Evolutionary conservation across 2,888 invertebrate genomes (phyloP), one percentile per base, ranked within the genome.

Genomic region (Lasioglossum morio): DNA sequence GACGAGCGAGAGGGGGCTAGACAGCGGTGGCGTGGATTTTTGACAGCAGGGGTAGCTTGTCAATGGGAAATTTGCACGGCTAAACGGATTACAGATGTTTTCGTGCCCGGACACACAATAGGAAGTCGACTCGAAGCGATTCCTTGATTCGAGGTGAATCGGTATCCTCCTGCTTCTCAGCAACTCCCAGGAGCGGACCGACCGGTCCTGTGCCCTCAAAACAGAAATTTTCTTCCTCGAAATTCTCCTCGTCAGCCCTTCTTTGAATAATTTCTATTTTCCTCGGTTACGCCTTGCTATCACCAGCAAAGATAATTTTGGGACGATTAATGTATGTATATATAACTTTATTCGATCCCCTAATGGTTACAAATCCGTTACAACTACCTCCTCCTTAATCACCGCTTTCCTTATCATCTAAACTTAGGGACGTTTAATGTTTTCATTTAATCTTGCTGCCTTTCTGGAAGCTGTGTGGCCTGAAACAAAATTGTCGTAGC

Each of bases 11-110:
- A 57, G 43, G 74, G 78, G 81, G 10, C 82, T 76, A 82, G 88
- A 82, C 40, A 74, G 12, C 74, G 66, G 72, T 76, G 84, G 72
- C 79, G 83, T 79, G 75, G 82, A 89, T 89, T 88, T 90, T 84
- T 90, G 88, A 90, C 91, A 89, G 89, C 82, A 82, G 87, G 83
- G 84, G 43, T 53, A 72, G 57, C 63, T 63, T 60, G 60, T 94
- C 92, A 94, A 95, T 94, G 91, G 93, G 87, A 94, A 95, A 95
- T 95, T 95, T 94, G 95, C 95, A 94, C 94, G 94, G 93, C 91
- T 95, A 95, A 95, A 95, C 94, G 95, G 95, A 95, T 95, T 95
- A 95, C 95, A 95, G 94, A 94, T 95, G 94, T 95, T 95, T 94
- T 93, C 90, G 85, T 88, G 88, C 87, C 88, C 77, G 27, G 30